Conservation (phyloP, 2,797 vertebrate species). For the Catamblyrhynchus diadema region DNA sequence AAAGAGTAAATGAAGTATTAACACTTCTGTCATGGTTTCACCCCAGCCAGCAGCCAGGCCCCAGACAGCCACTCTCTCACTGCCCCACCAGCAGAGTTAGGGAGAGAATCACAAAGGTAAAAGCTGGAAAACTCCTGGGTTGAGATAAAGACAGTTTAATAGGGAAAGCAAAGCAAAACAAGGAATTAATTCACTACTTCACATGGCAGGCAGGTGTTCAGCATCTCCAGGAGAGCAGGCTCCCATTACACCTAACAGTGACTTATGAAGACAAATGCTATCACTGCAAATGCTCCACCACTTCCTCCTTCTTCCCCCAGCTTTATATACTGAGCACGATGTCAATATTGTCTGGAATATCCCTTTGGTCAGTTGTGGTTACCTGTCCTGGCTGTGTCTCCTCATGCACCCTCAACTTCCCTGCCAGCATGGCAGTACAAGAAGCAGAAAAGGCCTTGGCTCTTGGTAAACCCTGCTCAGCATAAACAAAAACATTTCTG, state of each 20-base stretch:
- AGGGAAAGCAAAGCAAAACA: not conserved
- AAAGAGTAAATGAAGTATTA: not conserved
- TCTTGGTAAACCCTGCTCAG: not conserved
- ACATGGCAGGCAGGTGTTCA: not conserved
- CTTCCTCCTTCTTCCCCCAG: not conserved
- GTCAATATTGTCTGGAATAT: not conserved
- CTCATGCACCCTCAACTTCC: not conserved
- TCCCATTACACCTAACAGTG: rapidly evolving
- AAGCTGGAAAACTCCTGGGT: not conserved
- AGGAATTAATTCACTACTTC: not conserved
- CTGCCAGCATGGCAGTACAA: not conserved
- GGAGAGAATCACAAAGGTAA: not conserved
- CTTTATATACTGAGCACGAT: not conserved
- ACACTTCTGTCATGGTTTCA: not conserved
- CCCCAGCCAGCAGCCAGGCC: not conserved
- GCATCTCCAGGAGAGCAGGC: not conserved
- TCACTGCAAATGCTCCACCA: not conserved
- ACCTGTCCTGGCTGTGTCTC: not conserved
- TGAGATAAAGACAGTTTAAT: not conserved
- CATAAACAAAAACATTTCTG: not conserved
- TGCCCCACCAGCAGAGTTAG: not conserved
- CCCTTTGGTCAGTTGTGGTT: not conserved
- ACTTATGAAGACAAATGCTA: not conserved
- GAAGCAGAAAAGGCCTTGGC: not conserved
- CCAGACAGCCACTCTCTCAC: not conserved